Percentiles rank a stretch among this genome's conserved stretches.
Conservation (phyloP, 2,113 vertebrate species). For the Oreochromis tanganicae region DNA sequence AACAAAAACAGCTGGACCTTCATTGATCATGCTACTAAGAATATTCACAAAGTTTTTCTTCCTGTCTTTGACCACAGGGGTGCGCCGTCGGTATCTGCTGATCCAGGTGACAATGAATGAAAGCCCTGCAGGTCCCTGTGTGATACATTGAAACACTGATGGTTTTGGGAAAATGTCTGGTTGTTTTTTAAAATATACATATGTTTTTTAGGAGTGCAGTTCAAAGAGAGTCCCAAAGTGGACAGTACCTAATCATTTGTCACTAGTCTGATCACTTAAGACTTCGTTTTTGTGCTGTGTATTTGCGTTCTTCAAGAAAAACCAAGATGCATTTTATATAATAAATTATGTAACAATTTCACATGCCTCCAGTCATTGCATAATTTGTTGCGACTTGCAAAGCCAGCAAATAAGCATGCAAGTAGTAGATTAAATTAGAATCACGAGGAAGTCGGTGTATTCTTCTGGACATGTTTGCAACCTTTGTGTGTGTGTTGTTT, state of each 20-base stretch:
- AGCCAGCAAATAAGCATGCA: neutral
- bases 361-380: neutral
- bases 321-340: neutral
- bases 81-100: slow-evolving; percentile 27
- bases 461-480: neutral
- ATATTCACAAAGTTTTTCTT: neutral
- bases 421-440: neutral
- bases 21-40: neutral
- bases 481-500: neutral
- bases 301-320: neutral
- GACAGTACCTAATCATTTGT: neutral
- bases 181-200: neutral
- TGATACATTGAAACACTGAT: neutral
- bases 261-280: neutral
- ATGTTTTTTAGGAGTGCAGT: slow-evolving; percentile 1
- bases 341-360: neutral
- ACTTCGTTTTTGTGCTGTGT: neutral
- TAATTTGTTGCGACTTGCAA: neutral
- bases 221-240: neutral
- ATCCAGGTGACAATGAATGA: slow-evolving; percentile 9
- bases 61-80: slow-evolving; percentile 45
- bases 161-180: neutral
- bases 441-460: neutral
- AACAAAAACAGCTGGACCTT: neutral
- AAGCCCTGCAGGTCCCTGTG: neutral